Conservation (phyloP, 1,140 invertebrate species). For the Ostrea denselamellosa region DNA sequence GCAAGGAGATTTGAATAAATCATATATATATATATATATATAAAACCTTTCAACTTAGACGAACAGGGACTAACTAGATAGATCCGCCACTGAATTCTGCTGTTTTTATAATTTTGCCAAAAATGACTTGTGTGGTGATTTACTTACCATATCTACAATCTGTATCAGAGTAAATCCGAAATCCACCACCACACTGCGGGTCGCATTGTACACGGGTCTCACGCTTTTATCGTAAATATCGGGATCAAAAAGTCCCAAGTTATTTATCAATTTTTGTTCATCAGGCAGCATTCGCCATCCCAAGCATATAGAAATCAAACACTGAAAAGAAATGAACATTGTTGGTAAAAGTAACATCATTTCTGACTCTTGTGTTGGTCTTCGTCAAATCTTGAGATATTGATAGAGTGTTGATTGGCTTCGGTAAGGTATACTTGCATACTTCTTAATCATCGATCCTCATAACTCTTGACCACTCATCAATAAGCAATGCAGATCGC, state of each 20-base stretch:
- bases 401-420: neutral
- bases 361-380: neutral
- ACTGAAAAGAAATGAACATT: neutral
- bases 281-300: slow-evolving; percentile 80
- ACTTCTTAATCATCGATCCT: neutral
- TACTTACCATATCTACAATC: slow-evolving; percentile 98
- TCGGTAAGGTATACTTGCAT: neutral
- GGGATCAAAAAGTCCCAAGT: slow-evolving; percentile 83
- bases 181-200: slow-evolving; percentile 95
- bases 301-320: neutral
- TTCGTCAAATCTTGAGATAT: neutral
- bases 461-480: neutral
- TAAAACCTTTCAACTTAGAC: too few species aligned
- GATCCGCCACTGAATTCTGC: too few species aligned
- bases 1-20: too few species aligned
- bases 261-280: slow-evolving; percentile 95
- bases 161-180: slow-evolving; percentile 99
- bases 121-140: neutral
- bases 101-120: too few species aligned
- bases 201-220: slow-evolving; percentile 97
- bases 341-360: neutral
- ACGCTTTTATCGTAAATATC: slow-evolving; percentile 97
- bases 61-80: too few species aligned
- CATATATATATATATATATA: too few species aligned
- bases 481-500: neutral